Evolutionary conservation across 2,797 vertebrate species (phyloP).

Genomic region (Acanthopagrus latus): DNA sequence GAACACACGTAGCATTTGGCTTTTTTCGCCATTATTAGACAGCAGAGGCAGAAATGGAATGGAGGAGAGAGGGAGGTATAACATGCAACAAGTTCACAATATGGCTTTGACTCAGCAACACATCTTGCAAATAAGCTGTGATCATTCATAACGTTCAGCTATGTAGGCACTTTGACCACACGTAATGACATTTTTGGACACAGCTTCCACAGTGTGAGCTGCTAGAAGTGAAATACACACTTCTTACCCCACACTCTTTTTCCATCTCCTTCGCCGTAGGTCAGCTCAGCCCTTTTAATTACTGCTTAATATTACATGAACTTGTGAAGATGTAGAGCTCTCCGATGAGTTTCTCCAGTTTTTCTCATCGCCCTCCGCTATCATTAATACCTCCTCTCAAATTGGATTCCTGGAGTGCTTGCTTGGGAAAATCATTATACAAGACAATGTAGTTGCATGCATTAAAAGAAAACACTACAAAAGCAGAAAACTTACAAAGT

Average conservation of each 20-base stretch:
- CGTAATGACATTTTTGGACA: constrained; percentile 10
- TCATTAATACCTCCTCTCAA: constrained; percentile 30
- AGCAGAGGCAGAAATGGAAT: too few species aligned
- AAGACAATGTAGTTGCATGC: constrained; percentile 17
- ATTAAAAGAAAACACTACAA: constrained; percentile 37
- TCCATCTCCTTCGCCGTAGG: constrained; percentile 33
- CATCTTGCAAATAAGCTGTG: too few species aligned
- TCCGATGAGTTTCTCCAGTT: constrained; percentile 19
- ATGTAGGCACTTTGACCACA: neutral
- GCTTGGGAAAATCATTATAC: constrained; percentile 21
- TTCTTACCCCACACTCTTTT: constrained; percentile 17
- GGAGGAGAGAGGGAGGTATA: too few species aligned
- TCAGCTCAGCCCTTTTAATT: constrained; percentile 61
- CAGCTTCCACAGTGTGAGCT: constrained; percentile 17
- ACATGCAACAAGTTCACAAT: too few species aligned
- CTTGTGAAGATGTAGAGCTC: constrained; percentile 39
- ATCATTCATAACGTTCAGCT: too few species aligned
- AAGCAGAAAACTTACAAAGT: constrained; percentile 34
- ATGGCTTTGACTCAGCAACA: too few species aligned
- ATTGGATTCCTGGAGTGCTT: constrained; percentile 36
- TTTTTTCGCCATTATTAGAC: too few species aligned
- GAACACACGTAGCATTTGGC: too few species aligned
- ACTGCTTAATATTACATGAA: constrained; percentile 72
- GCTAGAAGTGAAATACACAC: constrained; percentile 28
- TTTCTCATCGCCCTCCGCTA: neutral